These are phyloP conservation scores for Microctonus brassicae DNA, from an alignment of 2,888 invertebrate genomes.

Conservation along the genomic window DNA sequence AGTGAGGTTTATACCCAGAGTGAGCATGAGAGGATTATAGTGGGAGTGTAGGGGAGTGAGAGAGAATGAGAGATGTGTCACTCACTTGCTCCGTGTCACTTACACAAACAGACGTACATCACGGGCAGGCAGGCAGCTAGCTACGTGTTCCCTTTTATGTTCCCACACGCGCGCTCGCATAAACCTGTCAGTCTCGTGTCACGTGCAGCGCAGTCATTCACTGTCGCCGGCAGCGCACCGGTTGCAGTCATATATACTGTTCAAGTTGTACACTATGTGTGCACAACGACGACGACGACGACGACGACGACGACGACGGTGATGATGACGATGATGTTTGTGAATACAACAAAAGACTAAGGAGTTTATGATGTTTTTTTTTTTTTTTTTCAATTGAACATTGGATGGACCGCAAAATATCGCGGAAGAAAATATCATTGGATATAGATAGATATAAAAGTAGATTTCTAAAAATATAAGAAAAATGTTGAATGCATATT, in stretches of 20 bases:
- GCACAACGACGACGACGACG: conserved; percentile 36
- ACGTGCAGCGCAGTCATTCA: conserved; percentile 69
- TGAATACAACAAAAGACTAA: background rate
- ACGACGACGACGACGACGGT: background rate
- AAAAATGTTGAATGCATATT: background rate
- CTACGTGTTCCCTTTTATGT: conserved; percentile 67
- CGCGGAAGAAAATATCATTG: too few relatives aligned
- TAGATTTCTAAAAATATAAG: too few relatives aligned
- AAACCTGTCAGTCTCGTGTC: conserved; percentile 70
- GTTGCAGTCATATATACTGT: conserved; percentile 47
- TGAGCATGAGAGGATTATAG: conserved; percentile 14
- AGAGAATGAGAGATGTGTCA: conserved; percentile 60
- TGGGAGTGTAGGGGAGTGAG: conserved; percentile 41
- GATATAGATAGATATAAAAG: too few relatives aligned
- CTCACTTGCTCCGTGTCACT: conserved; percentile 68
- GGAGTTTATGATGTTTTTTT: background rate
- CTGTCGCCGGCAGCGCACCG: conserved; percentile 64
- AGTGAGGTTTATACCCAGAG: conserved; percentile 7
- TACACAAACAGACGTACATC: conserved; percentile 70
- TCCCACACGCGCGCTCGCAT: conserved; percentile 67
- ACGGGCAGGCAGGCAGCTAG: conserved; percentile 61
- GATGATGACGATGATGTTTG: background rate
- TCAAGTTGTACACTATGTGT: conserved; percentile 29
- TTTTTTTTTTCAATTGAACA: background rate
- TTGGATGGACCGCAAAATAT: background rate